Evolutionary conservation across 1,140 invertebrate genomes (phyloP), one percentile per base, ranked within the genome.

Genomic region (Potamilus streckersoni): DNA sequence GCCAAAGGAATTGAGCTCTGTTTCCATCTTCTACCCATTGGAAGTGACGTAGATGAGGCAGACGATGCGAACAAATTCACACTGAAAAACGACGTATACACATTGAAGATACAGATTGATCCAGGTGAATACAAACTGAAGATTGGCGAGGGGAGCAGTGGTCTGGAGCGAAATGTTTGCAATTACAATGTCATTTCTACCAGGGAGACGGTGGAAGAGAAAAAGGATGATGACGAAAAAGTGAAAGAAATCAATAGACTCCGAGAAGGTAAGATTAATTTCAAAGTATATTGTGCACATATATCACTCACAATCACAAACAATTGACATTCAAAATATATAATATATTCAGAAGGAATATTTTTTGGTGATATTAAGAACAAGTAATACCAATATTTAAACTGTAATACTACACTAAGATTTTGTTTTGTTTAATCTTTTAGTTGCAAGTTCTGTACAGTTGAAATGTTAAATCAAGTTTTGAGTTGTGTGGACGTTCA

Each of bases 151-250:
- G 17, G 16, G 15, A 31, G 66, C 55, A 71, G 75, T 61, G 82
- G 82, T 20, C 74, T 81, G 20, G 82, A 83, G 38, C 61, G 68
- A 31, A 83, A 81, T 49, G 69, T 83, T 12, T 83, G 82, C 65
- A 83, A 83, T 63, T 83, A 83, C 63, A 71, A 79, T 15, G 75
- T 83, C 38, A 77, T 83, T 16, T 73, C 76, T 72, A 67, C 74
- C 14, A 71, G 62, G 31, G 63, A 55, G 49, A 65, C 59, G 31
- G 70, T 60, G 56, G 60, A 69, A 8, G 71, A 65, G n/a, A 20
- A 64, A 57, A 31, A 55, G 14, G 27, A 38, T 3, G 31, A 59
- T 17, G 49, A 64, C 38, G 69, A 70, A 19, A 71, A 70, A 31
- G 68, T 64, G 19, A 61, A 61, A n/a, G 56, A 19, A 20, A 23